These are phyloP conservation scores for Premnoplex brunnescens DNA, from an alignment of 2,797 vertebrate genomes.

Conservation along the genomic window DNA sequence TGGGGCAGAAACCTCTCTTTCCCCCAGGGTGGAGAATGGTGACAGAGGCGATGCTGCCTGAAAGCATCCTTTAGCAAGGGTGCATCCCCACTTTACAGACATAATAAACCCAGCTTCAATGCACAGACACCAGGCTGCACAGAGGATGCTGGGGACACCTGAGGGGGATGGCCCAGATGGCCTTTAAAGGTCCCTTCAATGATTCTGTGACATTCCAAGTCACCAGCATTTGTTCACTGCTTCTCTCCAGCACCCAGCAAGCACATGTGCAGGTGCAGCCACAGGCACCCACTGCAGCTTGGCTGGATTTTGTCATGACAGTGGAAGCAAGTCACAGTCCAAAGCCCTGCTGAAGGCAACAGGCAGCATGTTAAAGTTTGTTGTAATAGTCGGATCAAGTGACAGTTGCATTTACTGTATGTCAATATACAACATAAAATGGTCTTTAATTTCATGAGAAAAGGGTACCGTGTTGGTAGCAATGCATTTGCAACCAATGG, in stretches of 20 bases:
- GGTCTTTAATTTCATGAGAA: background rate
- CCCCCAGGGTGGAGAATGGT: accelerated
- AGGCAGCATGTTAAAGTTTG: background rate
- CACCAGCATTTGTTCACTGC: background rate
- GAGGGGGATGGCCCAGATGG: background rate
- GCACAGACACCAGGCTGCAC: accelerated
- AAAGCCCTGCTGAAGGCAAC: background rate
- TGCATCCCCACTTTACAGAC: background rate
- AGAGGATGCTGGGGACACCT: background rate
- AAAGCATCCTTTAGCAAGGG: background rate
- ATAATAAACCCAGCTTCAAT: background rate
- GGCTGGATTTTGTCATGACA: background rate
- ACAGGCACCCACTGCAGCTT: background rate
- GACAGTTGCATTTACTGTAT: background rate
- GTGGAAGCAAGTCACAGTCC: background rate
- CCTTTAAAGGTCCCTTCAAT: background rate
- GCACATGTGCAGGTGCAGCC: accelerated
- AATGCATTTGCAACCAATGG: background rate
- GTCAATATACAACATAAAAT: background rate
- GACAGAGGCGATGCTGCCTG: accelerated
- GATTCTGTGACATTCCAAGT: background rate
- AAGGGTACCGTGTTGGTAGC: background rate
- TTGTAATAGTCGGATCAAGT: accelerated
- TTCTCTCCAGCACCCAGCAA: accelerated
- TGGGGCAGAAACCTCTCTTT: background rate